Evolutionary conservation across 2,113 vertebrate genomes (phyloP), one percentile per base, ranked within the genome.

Genomic region (Sula dactylatra): DNA sequence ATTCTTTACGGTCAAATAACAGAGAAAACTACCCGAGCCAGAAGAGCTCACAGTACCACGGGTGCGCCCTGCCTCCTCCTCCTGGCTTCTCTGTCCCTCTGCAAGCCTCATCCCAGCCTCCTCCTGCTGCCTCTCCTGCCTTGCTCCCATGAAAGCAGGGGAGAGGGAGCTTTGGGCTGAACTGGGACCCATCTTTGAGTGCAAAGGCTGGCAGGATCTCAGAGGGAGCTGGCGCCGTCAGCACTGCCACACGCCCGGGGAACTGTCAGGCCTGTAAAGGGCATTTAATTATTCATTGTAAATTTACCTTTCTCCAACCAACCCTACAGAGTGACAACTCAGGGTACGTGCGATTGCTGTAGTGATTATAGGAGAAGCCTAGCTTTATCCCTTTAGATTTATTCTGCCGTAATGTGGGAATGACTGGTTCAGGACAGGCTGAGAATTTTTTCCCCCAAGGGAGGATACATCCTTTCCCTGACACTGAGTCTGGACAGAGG

Each of bases 101-200:
- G 66, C 61, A 45, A 6, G 45, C 36, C 25, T 11, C 38, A 7
- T 3, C 7, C 16, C 77, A 7, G 38, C n/a, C 16, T 14, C 21
- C 38, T 18, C 42, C 40, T 11, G 27, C 80, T 25, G n/a, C 86
- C 26, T 9, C 38, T 36, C 71, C 31, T 29, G 65, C 77, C 67
- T 15, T 5, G 31, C 52, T 22, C 49, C 66, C 40, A 0, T 3
- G 19, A 11, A 20, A 27, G 58, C 66, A 4, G 47, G 7, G 4
- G 27, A 49, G 19, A 19, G 31, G 13, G 11, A 27, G 27, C 42
- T 31, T 31, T 22, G 69, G n/a, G 31, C 44, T 11, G 62, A 29
- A 6, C 12, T 0, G 32, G 13, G 49, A 6, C 20, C 47, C 1
- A 0, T 7, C 45, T 6, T 8, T 9, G 10, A 16, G 70, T 2